Conservation (phyloP, 2,797 vertebrate genomes). For the Neomorphus geoffroyi region DNA sequence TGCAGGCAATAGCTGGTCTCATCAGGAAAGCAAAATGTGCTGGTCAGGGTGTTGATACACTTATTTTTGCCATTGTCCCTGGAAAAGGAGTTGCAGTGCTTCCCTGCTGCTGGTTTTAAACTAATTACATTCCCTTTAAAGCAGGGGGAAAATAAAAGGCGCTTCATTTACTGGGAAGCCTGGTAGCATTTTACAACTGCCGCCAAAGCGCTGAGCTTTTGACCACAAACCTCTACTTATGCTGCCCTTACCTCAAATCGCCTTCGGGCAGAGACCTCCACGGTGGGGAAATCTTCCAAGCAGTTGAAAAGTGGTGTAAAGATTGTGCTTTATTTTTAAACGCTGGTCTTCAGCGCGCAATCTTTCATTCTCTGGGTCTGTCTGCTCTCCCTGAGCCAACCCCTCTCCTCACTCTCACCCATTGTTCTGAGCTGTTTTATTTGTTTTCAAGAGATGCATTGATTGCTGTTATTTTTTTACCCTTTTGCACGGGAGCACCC, state of each 20-base stretch:
- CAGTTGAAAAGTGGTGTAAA: neutral
- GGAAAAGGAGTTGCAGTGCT: slow-evolving; percentile 62
- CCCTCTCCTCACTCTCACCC: neutral
- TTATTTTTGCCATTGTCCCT: slow-evolving; percentile 64
- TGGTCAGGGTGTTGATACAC: slow-evolving; percentile 40
- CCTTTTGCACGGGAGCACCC: neutral
- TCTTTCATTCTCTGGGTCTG: neutral
- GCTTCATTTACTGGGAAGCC: slow-evolving; percentile 19
- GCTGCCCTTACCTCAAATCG: neutral
- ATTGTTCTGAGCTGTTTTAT: neutral
- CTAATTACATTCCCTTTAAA: slow-evolving; percentile 66
- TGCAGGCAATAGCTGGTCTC: slow-evolving; percentile 63
- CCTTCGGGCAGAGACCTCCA: neutral
- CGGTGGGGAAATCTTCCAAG: neutral
- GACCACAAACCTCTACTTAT: neutral
- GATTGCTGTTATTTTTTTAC: neutral
- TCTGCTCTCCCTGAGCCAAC: neutral
- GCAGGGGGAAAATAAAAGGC: slow-evolving; percentile 51
- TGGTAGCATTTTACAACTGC: slow-evolving; percentile 6
- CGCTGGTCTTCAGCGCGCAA: neutral
- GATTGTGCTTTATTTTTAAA: neutral
- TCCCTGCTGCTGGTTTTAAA: slow-evolving; percentile 74
- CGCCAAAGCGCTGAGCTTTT: neutral
- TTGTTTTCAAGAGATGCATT: neutral
- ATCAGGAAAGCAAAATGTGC: slow-evolving; percentile 37